Percentiles rank a stretch among this genome's conserved stretches.
Evolutionary conservation across 2,888 invertebrate species (phyloP).

Genomic region (Andrena praecox): DNA sequence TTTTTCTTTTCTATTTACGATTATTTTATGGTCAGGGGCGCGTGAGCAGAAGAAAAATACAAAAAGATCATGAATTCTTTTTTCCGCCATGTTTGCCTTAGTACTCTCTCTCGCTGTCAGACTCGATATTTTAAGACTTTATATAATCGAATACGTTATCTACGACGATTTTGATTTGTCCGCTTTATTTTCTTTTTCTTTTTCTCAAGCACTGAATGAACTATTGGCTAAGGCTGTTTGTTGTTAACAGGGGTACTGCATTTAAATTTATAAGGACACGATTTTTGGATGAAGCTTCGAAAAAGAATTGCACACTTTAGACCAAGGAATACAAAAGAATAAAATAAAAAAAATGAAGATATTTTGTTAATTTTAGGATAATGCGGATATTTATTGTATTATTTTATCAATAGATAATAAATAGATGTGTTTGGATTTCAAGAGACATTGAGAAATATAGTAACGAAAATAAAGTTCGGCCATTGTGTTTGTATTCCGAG

Average conservation of each 20-base stretch:
- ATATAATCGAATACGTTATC: conserved; percentile 52
- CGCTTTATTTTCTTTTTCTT: conserved; percentile 57
- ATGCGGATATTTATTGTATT: conserved; percentile 82
- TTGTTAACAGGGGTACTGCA: conserved; percentile 67
- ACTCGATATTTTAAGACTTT: conserved; percentile 54
- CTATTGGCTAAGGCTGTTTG: conserved; percentile 75
- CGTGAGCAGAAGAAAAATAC: conserved; percentile 13
- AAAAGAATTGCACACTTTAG: conserved; percentile 67
- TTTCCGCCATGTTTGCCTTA: conserved; percentile 23
- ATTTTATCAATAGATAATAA: conserved; percentile 79
- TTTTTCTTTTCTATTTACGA: conserved; percentile 48
- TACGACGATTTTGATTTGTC: conserved; percentile 57
- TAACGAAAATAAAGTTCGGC: conserved; percentile 62
- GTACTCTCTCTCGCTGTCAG: conserved; percentile 40
- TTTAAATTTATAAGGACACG: conserved; percentile 76
- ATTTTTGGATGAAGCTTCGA: conserved; percentile 66
- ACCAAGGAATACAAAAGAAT: conserved; percentile 63
- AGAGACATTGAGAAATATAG: conserved; percentile 72
- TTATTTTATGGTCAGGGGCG: conserved; percentile 38
- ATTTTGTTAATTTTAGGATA: conserved; percentile 82
- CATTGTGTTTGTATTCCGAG: conserved; percentile 20
- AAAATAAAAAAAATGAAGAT: conserved; percentile 70
- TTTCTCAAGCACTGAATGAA: conserved; percentile 50
- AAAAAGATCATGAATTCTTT: conserved; percentile 22
- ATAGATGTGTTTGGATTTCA: conserved; percentile 83